phyloP scores from a whole-genome alignment of 2,113 vertebrate genomes.

The Enhydra lutris region DNA sequence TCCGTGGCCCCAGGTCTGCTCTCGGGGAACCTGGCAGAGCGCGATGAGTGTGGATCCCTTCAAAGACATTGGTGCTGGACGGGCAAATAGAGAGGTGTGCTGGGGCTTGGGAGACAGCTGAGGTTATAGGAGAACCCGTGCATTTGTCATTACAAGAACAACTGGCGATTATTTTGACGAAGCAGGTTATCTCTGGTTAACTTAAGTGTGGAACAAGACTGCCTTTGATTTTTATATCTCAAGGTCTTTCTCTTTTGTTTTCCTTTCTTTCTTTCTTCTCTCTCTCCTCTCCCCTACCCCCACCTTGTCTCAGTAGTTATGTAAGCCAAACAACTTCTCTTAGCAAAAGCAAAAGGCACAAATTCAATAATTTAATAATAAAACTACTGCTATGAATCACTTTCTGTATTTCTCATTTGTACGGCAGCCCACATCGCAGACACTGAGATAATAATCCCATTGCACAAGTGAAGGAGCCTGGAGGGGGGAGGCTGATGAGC shows the following conservation, averaged over 20 bases:
- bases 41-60: rapidly evolving
- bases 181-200: neutral
- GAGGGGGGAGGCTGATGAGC: neutral
- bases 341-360: neutral
- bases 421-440: neutral
- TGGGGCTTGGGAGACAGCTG: neutral
- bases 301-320: neutral
- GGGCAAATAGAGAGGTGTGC: rapidly evolving
- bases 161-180: neutral
- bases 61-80: rapidly evolving
- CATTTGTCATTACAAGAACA: neutral
- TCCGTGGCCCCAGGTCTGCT: rapidly evolving
- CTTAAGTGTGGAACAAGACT: neutral
- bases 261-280: neutral
- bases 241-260: too few species aligned
- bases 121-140: neutral
- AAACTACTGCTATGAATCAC: neutral
- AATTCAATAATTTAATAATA: neutral
- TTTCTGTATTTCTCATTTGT: neutral
- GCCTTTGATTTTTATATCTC: neutral
- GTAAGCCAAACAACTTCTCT: neutral
- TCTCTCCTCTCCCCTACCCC: too few species aligned
- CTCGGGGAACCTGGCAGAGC: neutral
- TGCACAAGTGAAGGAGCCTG: neutral
- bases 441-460: neutral